Evolutionary conservation across 2,888 invertebrate genomes (phyloP), one percentile per base, ranked within the genome.

Genomic region (Syrphus vitripennis): DNA sequence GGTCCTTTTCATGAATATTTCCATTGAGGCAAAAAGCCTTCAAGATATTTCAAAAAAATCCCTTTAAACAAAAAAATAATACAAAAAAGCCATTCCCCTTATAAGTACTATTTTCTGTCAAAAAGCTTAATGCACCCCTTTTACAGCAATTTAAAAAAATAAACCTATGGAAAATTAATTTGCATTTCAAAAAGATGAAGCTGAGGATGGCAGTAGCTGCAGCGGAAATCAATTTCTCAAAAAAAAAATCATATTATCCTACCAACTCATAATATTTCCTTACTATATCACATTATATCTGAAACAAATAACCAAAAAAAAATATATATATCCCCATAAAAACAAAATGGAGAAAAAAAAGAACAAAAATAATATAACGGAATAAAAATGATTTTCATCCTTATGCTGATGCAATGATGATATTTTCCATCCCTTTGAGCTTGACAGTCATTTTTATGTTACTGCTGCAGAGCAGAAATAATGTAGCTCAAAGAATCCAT

Each of bases 381-480:
- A 61, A 61, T 40, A 40, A 34, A 61, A 61, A 61, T 40, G 34
- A 61, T 65, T 65, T 65, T 5, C 65, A 45, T 65, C 65, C 65
- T 67, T 67, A 45, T 50, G 48, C 34, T 50, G 34, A 50, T 67
- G 48, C 19, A 50, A 50, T 34, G 31, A 37, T n/a, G 34, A 37
- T 21, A 76, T 59, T 74, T 67, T 80, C 59, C 74, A 67, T 61
- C 67, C 67, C 74, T 74, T 67, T 40, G 50, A 61, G 74, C 40
- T 42, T 69, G 74, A 40, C 40, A 63, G 74, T 63, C 37, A 74
- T 74, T 55, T 65, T 19, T 34, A 63, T 75, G 61, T 53, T 75
- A 63, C 53, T 69, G 50, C 40, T 31, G 63, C 37, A 29, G 14
- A 45, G 59, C 34, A 76, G 16, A 48, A 48, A 31, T 37, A 48